phyloP scores from a whole-genome alignment of 2,113 vertebrate species.

The Nestor notabilis region DNA sequence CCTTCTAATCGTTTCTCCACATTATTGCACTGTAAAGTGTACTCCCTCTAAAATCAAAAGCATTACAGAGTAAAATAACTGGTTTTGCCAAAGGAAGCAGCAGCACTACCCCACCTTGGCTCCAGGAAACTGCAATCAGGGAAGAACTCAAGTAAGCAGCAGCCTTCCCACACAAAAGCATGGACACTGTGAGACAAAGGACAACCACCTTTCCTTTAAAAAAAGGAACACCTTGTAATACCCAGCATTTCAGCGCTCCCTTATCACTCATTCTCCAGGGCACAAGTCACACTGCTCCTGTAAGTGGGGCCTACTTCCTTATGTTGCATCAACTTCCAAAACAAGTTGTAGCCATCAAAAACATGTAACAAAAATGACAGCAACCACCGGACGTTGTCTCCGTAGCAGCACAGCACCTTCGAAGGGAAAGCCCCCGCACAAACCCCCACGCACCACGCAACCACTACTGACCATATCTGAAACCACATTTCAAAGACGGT shows the following conservation, averaged over 20 bases:
- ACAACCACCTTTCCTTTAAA: not conserved
- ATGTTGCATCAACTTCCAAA: not conserved
- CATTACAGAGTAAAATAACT: constrained; percentile 12
- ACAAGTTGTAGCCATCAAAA: not conserved
- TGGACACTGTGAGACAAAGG: not conserved
- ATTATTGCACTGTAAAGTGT: not conserved
- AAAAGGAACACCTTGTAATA: not conserved
- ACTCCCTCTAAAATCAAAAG: constrained; percentile 16
- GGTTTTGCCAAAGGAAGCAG: constrained; percentile 55
- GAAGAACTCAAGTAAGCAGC: not conserved
- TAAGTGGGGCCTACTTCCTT: not conserved
- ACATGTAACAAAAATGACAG: not conserved
- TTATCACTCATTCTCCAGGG: accelerated
- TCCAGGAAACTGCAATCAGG: constrained; percentile 18
- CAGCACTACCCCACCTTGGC: constrained; percentile 34
- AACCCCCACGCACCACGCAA: not conserved
- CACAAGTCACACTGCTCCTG: not conserved
- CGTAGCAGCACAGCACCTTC: not conserved
- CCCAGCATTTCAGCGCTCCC: not conserved
- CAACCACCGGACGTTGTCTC: not conserved
- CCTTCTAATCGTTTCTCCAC: not conserved
- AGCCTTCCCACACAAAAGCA: not conserved
- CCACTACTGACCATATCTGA: not conserved
- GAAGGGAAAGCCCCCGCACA: not conserved
- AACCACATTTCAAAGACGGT: not conserved